Percentiles rank a stretch among this genome's conserved stretches.
phyloP scores from a whole-genome alignment of 2,113 vertebrate species.

The Gasterosteus aculeatus region DNA sequence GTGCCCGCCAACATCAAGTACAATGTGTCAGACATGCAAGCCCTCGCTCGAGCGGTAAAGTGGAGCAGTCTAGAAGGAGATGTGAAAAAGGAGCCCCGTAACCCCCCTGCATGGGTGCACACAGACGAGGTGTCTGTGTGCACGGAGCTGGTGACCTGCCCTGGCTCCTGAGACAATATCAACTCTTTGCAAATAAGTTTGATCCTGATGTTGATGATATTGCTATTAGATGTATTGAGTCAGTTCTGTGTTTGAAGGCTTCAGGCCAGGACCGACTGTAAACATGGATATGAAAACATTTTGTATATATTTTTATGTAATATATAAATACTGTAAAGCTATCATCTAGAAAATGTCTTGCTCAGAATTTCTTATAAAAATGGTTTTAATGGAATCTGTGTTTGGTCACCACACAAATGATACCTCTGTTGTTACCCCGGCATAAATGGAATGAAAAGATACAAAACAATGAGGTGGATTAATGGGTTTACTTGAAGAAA shows the following conservation, averaged over 20 bases:
- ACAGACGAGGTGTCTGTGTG: conserved; percentile 84
- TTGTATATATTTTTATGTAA: not conserved
- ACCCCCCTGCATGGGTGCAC: conserved; percentile 80
- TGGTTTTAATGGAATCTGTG: conserved; percentile 30
- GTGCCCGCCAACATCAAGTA: conserved; percentile 80
- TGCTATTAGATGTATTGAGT: conserved; percentile 87
- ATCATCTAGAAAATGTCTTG: not conserved
- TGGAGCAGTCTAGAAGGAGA: conserved; percentile 85
- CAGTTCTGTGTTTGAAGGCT: conserved; percentile 82
- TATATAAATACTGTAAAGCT: too few species aligned
- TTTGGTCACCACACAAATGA: too few species aligned
- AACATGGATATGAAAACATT: not conserved
- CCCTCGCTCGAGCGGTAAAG: conserved; percentile 87
- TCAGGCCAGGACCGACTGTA: conserved; percentile 48
- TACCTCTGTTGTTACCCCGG: not conserved
- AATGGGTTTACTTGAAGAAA: conserved; percentile 58
- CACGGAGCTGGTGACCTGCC: conserved; percentile 87
- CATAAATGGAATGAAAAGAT: not conserved
- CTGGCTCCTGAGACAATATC: conserved; percentile 87
- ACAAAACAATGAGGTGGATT: conserved; percentile 10
- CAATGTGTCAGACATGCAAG: conserved; percentile 85
- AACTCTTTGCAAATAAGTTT: conserved; percentile 94
- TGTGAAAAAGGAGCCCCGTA: conserved; percentile 84
- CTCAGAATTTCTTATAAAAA: too few species aligned
- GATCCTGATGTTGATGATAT: conserved; percentile 85